Evolutionary conservation across 2,888 invertebrate species (phyloP).

Genomic region (Opisthograptis luteolata): DNA sequence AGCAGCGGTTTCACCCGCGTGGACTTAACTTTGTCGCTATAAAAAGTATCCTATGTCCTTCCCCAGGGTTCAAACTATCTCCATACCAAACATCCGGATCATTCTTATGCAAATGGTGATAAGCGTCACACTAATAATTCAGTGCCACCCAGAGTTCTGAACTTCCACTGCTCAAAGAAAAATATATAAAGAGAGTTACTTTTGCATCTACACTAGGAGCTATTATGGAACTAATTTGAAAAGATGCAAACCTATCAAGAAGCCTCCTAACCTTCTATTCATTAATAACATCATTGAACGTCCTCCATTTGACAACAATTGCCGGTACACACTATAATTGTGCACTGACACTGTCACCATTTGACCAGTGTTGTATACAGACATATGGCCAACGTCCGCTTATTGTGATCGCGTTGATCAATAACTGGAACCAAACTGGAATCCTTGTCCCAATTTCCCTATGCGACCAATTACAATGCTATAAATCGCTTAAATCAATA

Average conservation of each 20-base stretch:
- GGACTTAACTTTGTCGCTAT: too few relatives aligned
- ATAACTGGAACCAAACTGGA: conserved; percentile 56
- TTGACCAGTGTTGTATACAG: conserved; percentile 53
- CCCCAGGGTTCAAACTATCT: too few relatives aligned
- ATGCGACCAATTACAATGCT: conserved; percentile 25
- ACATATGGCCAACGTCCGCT: conserved; percentile 75
- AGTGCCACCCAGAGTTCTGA: too few relatives aligned
- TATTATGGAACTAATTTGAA: neutral
- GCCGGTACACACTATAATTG: conserved; percentile 63
- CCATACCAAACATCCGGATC: too few relatives aligned
- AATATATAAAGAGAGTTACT: too few relatives aligned
- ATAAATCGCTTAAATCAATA: conserved; percentile 25
- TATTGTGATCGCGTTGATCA: conserved; percentile 71
- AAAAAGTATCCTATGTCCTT: too few relatives aligned
- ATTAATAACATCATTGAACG: conserved; percentile 35
- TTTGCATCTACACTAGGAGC: neutral
- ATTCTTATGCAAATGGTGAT: too few relatives aligned
- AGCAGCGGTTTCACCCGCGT: too few relatives aligned
- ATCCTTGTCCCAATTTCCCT: conserved; percentile 67
- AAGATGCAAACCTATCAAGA: conserved; percentile 29
- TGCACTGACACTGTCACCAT: conserved; percentile 42
- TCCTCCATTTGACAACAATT: conserved; percentile 44
- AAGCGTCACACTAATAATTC: too few relatives aligned
- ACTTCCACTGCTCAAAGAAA: too few relatives aligned
- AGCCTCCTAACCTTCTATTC: conserved; percentile 9